phyloP scores from a whole-genome alignment of 2,888 invertebrate species.

The Conchocele bisecta region DNA sequence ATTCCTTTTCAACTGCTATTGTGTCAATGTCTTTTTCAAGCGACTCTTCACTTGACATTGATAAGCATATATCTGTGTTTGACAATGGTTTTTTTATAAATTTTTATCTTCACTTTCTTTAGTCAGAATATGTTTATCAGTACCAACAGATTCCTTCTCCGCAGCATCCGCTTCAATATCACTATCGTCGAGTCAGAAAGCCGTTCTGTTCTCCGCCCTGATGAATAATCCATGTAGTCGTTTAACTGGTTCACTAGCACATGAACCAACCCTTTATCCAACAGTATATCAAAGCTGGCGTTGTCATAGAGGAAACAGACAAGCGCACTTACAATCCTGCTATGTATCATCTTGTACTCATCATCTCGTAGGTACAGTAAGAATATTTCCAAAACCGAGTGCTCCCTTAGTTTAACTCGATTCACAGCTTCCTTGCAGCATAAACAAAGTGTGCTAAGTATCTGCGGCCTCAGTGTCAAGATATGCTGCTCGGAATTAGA shows the following conservation, averaged over 20 bases:
- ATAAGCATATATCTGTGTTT: too few species aligned
- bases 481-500: slow-evolving; percentile 2
- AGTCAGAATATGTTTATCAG: not conserved
- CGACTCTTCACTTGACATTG: too few species aligned
- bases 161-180: not conserved
- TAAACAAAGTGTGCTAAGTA: slow-evolving; percentile 85
- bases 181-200: too few species aligned
- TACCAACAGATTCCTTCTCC: not conserved
- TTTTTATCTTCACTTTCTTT: not conserved
- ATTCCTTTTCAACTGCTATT: too few species aligned
- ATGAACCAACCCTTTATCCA: slow-evolving; percentile 83
- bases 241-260: slow-evolving; percentile 82
- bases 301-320: slow-evolving; percentile 88
- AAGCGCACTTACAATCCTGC: slow-evolving; percentile 84
- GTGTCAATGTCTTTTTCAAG: too few species aligned
- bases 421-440: slow-evolving; percentile 88
- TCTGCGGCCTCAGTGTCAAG: slow-evolving; percentile 42
- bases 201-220: too few species aligned
- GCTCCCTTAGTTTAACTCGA: slow-evolving; percentile 85
- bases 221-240: slow-evolving; percentile 60
- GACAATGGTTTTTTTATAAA: too few species aligned
- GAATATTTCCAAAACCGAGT: slow-evolving; percentile 81
- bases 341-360: slow-evolving; percentile 75
- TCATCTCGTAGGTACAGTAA: slow-evolving; percentile 79
- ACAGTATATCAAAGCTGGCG: slow-evolving; percentile 84